phyloP scores from a whole-genome alignment of 2,113 vertebrate genomes.

The Gymnocephalus cernua region DNA sequence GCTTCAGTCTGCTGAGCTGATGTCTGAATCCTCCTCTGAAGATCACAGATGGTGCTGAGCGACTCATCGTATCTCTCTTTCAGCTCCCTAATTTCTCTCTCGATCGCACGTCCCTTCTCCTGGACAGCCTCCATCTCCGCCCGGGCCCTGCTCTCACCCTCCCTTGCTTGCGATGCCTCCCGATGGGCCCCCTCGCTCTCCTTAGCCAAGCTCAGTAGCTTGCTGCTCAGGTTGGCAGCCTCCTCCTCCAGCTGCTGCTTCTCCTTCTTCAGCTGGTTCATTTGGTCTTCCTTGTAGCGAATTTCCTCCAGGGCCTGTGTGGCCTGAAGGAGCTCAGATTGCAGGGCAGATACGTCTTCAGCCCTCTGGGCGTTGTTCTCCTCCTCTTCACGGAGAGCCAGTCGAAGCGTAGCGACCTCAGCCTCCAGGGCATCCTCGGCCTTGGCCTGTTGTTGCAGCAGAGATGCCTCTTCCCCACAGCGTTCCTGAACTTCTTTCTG shows the following conservation, averaged over 20 bases:
- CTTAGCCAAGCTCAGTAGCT: slow-evolving; percentile 79
- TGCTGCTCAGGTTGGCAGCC: slow-evolving; percentile 77
- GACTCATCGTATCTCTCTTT: slow-evolving; percentile 92
- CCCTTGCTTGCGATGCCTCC: slow-evolving; percentile 81
- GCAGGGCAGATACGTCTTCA: slow-evolving; percentile 84
- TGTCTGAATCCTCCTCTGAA: slow-evolving; percentile 93
- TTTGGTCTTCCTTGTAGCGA: slow-evolving; percentile 82
- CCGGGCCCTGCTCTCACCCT: slow-evolving; percentile 81
- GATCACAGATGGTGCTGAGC: slow-evolving; percentile 87
- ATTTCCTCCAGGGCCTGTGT: slow-evolving; percentile 84
- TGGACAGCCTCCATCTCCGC: slow-evolving; percentile 86
- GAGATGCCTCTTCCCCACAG: slow-evolving; percentile 63
- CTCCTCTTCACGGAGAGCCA: slow-evolving; percentile 85
- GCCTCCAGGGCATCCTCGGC: slow-evolving; percentile 82
- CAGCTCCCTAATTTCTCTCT: slow-evolving; percentile 92
- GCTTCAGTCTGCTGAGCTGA: slow-evolving; percentile 93
- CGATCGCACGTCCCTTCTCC: slow-evolving; percentile 85
- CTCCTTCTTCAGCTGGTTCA: slow-evolving; percentile 82
- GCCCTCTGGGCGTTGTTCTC: slow-evolving; percentile 81
- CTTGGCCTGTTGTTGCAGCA: slow-evolving; percentile 78
- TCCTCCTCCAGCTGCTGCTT: slow-evolving; percentile 88
- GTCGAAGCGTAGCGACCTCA: slow-evolving; percentile 72
- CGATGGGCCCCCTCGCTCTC: slow-evolving; percentile 83
- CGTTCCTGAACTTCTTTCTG: slow-evolving; percentile 84
- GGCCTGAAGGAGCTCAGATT: slow-evolving; percentile 83